Evolutionary conservation across 1,140 invertebrate species (phyloP).

Genomic region (Colletes gigas): DNA sequence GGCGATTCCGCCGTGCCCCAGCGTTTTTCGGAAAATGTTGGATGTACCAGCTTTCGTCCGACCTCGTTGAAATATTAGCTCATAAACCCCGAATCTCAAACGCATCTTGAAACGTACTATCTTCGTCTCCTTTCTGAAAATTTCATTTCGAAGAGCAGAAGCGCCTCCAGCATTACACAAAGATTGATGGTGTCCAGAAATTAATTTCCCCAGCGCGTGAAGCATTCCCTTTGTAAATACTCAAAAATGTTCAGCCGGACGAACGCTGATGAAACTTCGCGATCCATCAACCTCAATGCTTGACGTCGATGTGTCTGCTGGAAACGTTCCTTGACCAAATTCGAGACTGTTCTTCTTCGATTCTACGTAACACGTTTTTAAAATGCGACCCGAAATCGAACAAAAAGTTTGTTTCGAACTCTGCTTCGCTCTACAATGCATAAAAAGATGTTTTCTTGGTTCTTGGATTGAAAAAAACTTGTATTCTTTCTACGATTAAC

Average conservation of each 20-base stretch:
- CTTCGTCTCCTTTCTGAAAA: slow-evolving; percentile 1
- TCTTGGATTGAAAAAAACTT: too few species aligned
- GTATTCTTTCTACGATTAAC: too few species aligned
- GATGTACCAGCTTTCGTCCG: too few species aligned
- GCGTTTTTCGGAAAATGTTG: too few species aligned
- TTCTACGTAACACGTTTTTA: too few species aligned
- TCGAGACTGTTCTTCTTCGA: not conserved
- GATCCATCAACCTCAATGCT: slow-evolving; percentile 1
- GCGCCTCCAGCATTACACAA: not conserved
- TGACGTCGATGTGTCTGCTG: too few species aligned
- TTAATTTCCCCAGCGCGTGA: not conserved
- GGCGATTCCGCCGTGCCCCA: not conserved
- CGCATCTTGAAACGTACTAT: not conserved
- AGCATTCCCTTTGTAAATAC: not conserved
- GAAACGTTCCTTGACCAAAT: not conserved
- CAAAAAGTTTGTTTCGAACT: not conserved
- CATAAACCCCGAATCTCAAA: not conserved
- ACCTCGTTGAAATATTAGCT: too few species aligned
- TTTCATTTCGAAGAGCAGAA: not conserved
- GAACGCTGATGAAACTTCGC: slow-evolving; percentile 3
- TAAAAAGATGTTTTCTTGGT: too few species aligned
- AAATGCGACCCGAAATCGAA: not conserved
- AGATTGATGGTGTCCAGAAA: slow-evolving; percentile 24
- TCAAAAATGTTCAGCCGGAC: slow-evolving; percentile 5
- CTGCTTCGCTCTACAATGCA: too few species aligned